These are phyloP conservation scores for Oncorhynchus clarkii DNA, from an alignment of 2,113 vertebrate genomes.

Conservation along the genomic window DNA sequence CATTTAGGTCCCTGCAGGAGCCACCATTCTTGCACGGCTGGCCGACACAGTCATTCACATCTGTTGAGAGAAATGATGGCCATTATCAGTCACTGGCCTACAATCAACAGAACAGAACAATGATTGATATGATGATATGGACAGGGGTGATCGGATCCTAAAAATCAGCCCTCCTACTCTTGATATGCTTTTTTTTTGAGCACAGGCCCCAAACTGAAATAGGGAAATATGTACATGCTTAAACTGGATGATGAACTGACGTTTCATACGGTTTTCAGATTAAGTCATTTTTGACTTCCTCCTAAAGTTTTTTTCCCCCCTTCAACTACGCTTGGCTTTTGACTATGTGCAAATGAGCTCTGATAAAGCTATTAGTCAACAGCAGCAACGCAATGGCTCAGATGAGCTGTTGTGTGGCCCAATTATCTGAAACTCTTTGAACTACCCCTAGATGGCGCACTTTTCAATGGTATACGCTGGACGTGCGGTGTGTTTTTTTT, in stretches of 20 bases:
- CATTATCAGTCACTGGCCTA: background rate
- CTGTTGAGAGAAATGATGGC: conserved; percentile 47
- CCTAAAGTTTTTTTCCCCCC: accelerated
- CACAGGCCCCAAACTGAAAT: too few species aligned
- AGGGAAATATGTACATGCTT: too few species aligned
- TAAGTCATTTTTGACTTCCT: too few species aligned
- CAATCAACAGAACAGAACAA: background rate
- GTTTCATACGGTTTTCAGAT: too few species aligned
- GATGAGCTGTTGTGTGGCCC: too few species aligned
- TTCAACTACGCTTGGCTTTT: too few species aligned
- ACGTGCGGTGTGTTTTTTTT: background rate
- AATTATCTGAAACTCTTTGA: background rate
- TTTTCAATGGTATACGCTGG: conserved; percentile 9
- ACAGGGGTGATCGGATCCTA: too few species aligned
- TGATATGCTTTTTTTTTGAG: too few species aligned
- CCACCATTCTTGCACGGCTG: conserved; percentile 82
- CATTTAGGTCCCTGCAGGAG: conserved; percentile 72
- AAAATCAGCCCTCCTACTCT: too few species aligned
- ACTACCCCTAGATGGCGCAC: conserved; percentile 52
- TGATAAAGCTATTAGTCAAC: too few species aligned
- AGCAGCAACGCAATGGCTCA: background rate
- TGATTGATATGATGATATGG: background rate
- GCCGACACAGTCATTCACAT: conserved; percentile 74
- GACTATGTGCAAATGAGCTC: too few species aligned
- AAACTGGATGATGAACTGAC: too few species aligned